Base-by-base conservation (phyloP, 2,888 invertebrate species). In the Andrena camellia region DNA sequence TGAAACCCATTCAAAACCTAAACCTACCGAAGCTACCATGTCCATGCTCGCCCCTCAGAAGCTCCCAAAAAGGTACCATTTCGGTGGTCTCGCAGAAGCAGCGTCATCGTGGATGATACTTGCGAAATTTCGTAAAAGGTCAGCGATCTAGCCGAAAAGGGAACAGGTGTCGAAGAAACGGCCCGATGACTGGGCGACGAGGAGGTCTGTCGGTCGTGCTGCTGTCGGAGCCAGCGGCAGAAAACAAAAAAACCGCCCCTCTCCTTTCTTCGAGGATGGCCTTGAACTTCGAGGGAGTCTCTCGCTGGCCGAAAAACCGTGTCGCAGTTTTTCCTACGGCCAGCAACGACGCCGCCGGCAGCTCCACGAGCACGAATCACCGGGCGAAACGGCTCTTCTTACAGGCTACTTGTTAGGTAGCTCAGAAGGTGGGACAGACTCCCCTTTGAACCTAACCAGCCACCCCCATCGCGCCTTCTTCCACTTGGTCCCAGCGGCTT, bases 381-480 rank as follows among this genome's bases (percentile, higher is more conserved):
- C 89, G 87, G 89, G 89, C 88, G 91, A 92, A 90, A 91, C 92
- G 91, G 89, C 90, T 91, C 92, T 93, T 93, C 93, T 93, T 93
- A 93, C 92, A 90, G 91, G 91, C 93, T 92, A 93, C 93, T 93
- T 93, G 93, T 93, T 93, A 93, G 93, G 92, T 92, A 87, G 90
- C 86, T 80, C 78, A 87, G 88, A 92, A 93, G 91, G 91, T 92
- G 91, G 90, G 90, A 91, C 89, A 86, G 77, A 88, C 84, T 87
- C 89, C 86, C 87, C 88, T 72, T 78, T 83, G 78, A 82, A 86
- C 87, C 87, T 89, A 88, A 87, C 88, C 81, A 70, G 54, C 81
- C 77, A 77, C 75, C 85, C 81, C 79, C 84, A 10, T 71, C 72
- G 73, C 85, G 72, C 72, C 83, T 78, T 83, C 76, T 68, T 73